These are phyloP conservation scores for Pristionchus fissidentatus DNA, from an alignment of 2,888 invertebrate genomes.

Conservation along the genomic window DNA sequence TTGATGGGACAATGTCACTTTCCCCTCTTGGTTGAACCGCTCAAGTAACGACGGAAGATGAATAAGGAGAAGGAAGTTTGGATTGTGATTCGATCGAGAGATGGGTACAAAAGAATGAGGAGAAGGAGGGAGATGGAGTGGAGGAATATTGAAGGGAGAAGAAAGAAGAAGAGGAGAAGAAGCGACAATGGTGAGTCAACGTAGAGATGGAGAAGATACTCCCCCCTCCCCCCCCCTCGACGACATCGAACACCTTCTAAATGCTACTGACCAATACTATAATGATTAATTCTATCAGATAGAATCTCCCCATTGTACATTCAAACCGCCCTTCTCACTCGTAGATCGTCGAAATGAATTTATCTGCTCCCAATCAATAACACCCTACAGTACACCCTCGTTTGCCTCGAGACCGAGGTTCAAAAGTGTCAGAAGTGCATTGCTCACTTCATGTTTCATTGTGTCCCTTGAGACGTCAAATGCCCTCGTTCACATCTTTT, in stretches of 20 bases:
- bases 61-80: not conserved
- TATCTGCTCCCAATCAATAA: not conserved
- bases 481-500: not conserved
- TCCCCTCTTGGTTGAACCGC: not conserved
- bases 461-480: not conserved
- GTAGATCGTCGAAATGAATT: not conserved
- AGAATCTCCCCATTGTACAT: not conserved
- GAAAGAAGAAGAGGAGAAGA: conserved; percentile 15
- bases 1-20: too few relatives aligned
- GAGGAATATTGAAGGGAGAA: not conserved
- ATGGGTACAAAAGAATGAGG: conserved; percentile 11
- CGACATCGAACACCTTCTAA: not conserved
- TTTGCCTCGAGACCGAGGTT: too few relatives aligned
- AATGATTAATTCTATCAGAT: too few relatives aligned
- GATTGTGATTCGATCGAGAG: not conserved
- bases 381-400: too few relatives aligned
- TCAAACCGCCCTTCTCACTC: not conserved
- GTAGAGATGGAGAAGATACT: not conserved
- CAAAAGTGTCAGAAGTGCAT: too few relatives aligned
- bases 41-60: conserved; percentile 32
- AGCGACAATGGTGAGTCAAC: conserved; percentile 22
- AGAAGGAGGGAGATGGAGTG: conserved; percentile 25
- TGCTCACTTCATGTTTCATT: conserved; percentile 3
- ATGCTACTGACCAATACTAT: not conserved
- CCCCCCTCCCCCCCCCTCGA: not conserved